phyloP scores from a whole-genome alignment of 1,140 invertebrate genomes.

The Brachionus plicatilis region DNA sequence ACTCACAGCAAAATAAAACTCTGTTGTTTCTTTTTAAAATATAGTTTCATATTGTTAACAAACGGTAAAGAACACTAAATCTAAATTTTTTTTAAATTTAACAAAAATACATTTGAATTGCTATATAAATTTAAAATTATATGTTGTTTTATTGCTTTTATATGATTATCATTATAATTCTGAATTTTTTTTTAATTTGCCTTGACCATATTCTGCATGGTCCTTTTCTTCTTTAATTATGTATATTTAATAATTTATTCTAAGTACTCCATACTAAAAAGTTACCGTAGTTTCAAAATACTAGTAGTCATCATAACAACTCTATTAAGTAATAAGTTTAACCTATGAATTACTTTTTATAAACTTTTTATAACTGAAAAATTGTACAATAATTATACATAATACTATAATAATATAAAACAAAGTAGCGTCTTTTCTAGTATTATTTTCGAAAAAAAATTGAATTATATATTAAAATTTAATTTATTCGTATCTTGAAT shows the following conservation, averaged over 20 bases:
- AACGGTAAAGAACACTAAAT: not conserved
- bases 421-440: not conserved
- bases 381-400: not conserved
- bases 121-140: not conserved
- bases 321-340: not conserved
- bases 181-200: not conserved
- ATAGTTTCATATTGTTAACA: not conserved
- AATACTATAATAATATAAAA: not conserved
- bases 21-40: not conserved
- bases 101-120: not conserved
- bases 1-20: not conserved
- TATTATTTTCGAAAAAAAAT: not conserved
- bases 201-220: not conserved
- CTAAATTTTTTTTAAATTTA: not conserved
- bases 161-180: not conserved
- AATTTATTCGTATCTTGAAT: not conserved
- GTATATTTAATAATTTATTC: not conserved
- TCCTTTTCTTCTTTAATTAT: not conserved
- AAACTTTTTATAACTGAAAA: not conserved
- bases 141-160: not conserved
- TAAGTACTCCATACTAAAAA: not conserved
- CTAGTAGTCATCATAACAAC: not conserved
- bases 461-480: conserved; percentile 5
- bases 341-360: not conserved
- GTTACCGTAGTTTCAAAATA: not conserved